Evolutionary conservation across 2,888 invertebrate species (phyloP), one percentile per base, ranked within the genome.

Genomic region (Machimus rusticus): DNA sequence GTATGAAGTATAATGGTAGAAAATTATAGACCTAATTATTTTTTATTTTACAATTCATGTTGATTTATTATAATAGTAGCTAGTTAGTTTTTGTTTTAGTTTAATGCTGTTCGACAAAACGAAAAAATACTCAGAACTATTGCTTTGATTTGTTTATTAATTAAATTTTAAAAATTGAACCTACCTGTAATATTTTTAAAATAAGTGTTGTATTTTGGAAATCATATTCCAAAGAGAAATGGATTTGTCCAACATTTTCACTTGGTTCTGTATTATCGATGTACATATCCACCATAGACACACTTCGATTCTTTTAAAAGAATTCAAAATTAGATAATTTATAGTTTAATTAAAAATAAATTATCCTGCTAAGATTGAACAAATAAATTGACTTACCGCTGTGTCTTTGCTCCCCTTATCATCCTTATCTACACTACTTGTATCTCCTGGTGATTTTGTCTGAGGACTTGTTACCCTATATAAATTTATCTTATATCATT

Each of bases 191-290:
- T 91, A 98, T 97, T 94, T 97, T 96, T 90, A 98, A 93, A 91
- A 98, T 97, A 91, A 98, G 95, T 89, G 98, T 98, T 89, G 97
- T 97, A 91, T 97, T 97, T 94, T 97, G 97, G 93, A 97, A 98
- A 94, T 98, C 98, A 93, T 98, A 98, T 93, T 98, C 98, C 92
- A 98, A 93, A 86, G 97, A 97, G 94, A 98, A 98, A 93, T 98
- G 98, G 90, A 98, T 98, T 93, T 98, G 98, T 86, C 98, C 98
- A 90, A 98, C 98, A 93, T 98, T 98, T 94, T 98, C 98, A 90
- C 97, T 97, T 1, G 98, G 96, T 93, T 98, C 98, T 88, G 97
- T 95, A 93, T 97, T 97, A 94, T 98, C 98, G 93, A 98, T 97
- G 94, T 98, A 98, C 97, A 98, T 98, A 92, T 98, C 98, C 93